Percentiles rank a stretch among this genome's conserved stretches.
Conservation (phyloP, 2,797 vertebrate species). For the Balearica regulorum region DNA sequence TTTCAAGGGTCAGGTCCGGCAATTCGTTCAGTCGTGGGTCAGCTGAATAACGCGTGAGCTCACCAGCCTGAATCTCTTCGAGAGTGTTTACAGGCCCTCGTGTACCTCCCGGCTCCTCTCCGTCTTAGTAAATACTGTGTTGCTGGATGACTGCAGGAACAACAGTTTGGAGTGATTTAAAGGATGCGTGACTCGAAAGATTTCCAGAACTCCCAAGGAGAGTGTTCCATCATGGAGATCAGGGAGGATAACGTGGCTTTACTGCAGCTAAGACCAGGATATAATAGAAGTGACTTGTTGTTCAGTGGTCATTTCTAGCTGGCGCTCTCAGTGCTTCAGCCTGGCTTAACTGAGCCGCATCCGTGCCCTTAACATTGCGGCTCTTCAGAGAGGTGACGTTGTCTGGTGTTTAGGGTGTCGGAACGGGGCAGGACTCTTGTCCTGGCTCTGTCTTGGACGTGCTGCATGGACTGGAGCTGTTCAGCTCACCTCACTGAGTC, state of each 20-base stretch:
- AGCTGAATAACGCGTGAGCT: slow-evolving; percentile 43
- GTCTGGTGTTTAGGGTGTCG: background rate
- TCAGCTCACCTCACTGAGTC: background rate
- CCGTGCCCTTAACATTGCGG: background rate
- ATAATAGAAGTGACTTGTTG: background rate
- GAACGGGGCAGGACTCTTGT: background rate
- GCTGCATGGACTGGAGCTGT: background rate
- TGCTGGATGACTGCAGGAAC: background rate
- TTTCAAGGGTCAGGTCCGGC: slow-evolving; percentile 53
- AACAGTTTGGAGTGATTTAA: background rate
- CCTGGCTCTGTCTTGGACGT: background rate
- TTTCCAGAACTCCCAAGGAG: background rate
- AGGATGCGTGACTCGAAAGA: background rate
- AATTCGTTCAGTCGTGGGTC: slow-evolving; percentile 40
- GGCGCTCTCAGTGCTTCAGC: background rate
- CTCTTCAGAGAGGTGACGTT: background rate
- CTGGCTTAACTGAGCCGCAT: background rate
- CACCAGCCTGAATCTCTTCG: slow-evolving; percentile 34
- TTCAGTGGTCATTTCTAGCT: background rate
- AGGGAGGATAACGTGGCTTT: background rate
- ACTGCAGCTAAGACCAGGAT: background rate
- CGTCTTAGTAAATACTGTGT: background rate
- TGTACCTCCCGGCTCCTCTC: slow-evolving; percentile 22
- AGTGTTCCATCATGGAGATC: background rate
- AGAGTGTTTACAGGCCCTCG: background rate